Evolutionary conservation across 2,888 invertebrate genomes (phyloP), one percentile per base, ranked within the genome.

Genomic region (Tachystola acroxantha): DNA sequence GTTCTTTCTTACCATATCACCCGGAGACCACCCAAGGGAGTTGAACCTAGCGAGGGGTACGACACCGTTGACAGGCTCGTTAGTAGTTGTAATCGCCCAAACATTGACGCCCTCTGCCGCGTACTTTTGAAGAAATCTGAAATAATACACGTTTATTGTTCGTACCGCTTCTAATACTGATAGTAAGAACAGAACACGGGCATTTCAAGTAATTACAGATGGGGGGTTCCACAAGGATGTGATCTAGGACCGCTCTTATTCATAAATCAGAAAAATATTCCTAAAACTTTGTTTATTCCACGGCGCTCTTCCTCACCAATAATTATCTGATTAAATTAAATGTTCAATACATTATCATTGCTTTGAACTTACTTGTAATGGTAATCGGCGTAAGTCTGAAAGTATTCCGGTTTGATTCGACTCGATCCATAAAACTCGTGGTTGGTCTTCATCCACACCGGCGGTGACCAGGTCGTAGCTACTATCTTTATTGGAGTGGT

Each of bases 31-130:
- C 2, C 92, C 94, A 70, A 96, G 88, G 32, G 90, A 87, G 73
- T 94, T 94, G 61, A 95, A 92, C 2, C 64, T 61, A 3, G 52
- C 49, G 40, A 80, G 47, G 1, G 86, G 84, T 0, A 89, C 22
- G 0, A 89, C 60, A 1, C 91, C 91, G 53, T 91, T 90, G 0
- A 88, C 57, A 0, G 97, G 96, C 61, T 97, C 96, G 65, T 97
- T 97, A 27, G 95, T 95, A 0, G 94, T 92, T 0, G 96, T 93
- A 19, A 96, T 76, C 0, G 90, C 95, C 96, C 96, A 97, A 36
- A 93, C 87, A 0, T 81, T 64, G 35, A 90, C 63, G 1, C 90
- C 91, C 28, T 90, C 65, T 0, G 84, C 74, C 37, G 87, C 74
- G 69, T 96, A 96, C 16, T 87, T 88, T 42, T 94, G 89, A 19